Evolutionary conservation across 2,888 invertebrate genomes (phyloP).

Genomic region (Andrena minutula): DNA sequence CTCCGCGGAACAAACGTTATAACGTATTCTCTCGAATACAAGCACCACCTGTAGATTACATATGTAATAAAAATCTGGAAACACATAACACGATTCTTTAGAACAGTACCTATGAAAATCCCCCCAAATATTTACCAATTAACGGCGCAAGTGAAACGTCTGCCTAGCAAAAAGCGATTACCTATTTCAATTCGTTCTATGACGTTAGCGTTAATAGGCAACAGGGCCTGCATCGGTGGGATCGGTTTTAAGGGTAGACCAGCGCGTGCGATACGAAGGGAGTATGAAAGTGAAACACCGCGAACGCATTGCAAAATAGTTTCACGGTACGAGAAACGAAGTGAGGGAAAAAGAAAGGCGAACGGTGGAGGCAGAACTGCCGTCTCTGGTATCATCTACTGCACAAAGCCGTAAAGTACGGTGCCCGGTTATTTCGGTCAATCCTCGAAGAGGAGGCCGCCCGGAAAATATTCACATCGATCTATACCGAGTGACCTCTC

Average conservation of each 20-base stretch:
- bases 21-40: too few relatives aligned
- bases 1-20: too few relatives aligned
- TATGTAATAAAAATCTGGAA: too few relatives aligned
- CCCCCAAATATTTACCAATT: too few relatives aligned
- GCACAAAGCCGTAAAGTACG: conserved; percentile 72
- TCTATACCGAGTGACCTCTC: conserved; percentile 73
- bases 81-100: too few relatives aligned
- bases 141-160: too few relatives aligned
- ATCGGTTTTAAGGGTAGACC: background rate
- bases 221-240: conserved; percentile 1
- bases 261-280: background rate
- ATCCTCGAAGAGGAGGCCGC: conserved; percentile 73
- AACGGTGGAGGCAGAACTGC: conserved; percentile 41
- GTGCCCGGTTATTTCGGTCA: conserved; percentile 77
- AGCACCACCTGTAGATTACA: too few relatives aligned
- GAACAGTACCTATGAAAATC: too few relatives aligned
- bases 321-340: background rate
- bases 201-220: background rate
- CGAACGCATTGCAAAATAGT: conserved; percentile 11
- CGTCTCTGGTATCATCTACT: conserved; percentile 63
- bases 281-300: background rate
- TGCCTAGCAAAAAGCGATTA: too few relatives aligned
- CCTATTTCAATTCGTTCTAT: too few relatives aligned
- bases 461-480: conserved; percentile 81
- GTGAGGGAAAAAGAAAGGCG: conserved; percentile 12